A percentile compares a stretch with the other conserved stretches of the same genome.
phyloP scores from a whole-genome alignment of 2,888 invertebrate genomes.

The Phengaris alcon region DNA sequence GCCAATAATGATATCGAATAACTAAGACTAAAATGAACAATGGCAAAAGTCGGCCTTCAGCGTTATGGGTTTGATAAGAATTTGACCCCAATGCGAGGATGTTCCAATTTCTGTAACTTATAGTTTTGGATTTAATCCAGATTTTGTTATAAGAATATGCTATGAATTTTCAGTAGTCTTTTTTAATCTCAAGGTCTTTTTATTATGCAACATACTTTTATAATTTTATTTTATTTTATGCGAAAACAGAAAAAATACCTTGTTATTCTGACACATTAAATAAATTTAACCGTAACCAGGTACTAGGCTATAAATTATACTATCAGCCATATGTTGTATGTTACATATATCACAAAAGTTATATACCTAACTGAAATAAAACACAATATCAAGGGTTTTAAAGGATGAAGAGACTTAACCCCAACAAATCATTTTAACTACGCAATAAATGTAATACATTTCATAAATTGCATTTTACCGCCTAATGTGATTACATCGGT shows the following conservation, averaged over 20 bases:
- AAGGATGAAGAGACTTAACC: background rate
- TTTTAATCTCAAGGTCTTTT: background rate
- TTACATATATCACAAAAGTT: no score
- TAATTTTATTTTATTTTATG: background rate
- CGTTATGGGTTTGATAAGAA: constrained; percentile 26
- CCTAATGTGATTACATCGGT: constrained; percentile 23
- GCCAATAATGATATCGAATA: constrained; percentile 27
- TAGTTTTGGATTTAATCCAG: constrained; percentile 30
- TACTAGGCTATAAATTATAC: no score
- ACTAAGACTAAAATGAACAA: constrained; percentile 20
- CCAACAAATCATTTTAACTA: constrained; percentile 5
- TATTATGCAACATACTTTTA: background rate
- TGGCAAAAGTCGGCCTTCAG: constrained; percentile 25
- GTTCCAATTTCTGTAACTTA: constrained; percentile 26
- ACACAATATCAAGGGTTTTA: background rate
- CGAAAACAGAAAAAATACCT: no score
- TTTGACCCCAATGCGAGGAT: constrained; percentile 27
- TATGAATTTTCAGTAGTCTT: background rate
- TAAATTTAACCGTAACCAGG: no score
- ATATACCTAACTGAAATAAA: no score
- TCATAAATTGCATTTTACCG: constrained; percentile 25
- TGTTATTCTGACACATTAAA: no score
- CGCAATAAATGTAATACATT: constrained; percentile 18
- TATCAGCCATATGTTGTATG: no score
- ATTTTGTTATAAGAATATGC: background rate